These are phyloP conservation scores for Mustela nigripes DNA, from an alignment of 2,113 vertebrate genomes.

Conservation along the genomic window DNA sequence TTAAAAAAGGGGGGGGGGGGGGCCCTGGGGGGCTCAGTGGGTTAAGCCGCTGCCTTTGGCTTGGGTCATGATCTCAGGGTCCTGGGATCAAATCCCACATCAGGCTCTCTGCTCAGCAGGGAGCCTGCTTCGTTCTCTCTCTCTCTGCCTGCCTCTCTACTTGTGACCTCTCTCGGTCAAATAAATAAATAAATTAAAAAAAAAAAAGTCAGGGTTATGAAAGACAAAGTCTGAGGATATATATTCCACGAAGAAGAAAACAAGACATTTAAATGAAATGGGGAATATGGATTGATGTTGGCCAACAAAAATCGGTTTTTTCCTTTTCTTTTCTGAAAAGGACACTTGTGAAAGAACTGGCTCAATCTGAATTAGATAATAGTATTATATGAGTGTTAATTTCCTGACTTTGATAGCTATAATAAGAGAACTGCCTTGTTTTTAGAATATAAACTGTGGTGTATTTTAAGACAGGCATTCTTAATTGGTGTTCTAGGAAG, in stretches of 20 bases:
- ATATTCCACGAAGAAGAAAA: not conserved
- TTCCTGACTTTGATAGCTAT: not conserved
- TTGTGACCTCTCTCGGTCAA: not conserved
- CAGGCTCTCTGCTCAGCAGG: no score
- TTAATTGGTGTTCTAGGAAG: not conserved
- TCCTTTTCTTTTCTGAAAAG: not conserved
- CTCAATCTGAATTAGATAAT: not conserved
- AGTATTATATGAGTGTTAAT: not conserved
- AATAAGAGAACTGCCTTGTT: not conserved
- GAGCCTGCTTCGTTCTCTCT: no score
- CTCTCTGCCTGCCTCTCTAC: no score
- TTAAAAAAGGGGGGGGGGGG: not conserved
- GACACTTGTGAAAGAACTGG: not conserved
- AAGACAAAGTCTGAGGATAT: not conserved
- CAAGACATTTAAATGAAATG: not conserved
- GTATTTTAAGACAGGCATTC: not conserved
- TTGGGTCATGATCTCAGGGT: no score
- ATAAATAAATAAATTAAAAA: not conserved
- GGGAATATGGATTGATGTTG: not conserved
- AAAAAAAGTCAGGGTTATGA: not conserved
- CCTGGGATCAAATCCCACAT: no score
- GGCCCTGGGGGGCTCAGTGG: no score
- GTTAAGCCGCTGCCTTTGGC: no score
- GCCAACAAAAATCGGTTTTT: not conserved
- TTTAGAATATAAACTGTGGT: not conserved